These are phyloP conservation scores for Heliconius charithonia DNA, from an alignment of 2,888 invertebrate species.

Conservation along the genomic window DNA sequence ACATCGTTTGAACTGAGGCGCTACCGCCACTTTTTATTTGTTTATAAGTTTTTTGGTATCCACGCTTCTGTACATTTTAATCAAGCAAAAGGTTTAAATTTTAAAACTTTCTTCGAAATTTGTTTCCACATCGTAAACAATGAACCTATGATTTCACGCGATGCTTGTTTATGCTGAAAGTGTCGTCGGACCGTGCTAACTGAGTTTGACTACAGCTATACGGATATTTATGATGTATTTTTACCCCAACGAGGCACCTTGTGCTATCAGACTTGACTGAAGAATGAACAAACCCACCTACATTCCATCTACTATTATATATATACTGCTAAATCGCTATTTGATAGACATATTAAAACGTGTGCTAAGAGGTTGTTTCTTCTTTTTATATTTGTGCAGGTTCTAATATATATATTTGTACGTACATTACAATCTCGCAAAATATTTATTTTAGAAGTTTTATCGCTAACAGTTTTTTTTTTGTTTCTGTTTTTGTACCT, in stretches of 20 bases:
- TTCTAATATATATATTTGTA: too few species aligned
- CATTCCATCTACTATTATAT: too few species aligned
- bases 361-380: too few species aligned
- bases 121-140: slow-evolving; percentile 71
- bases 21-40: slow-evolving; percentile 70
- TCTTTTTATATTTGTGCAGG: too few species aligned
- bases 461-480: not conserved
- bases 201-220: slow-evolving; percentile 11
- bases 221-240: not conserved
- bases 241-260: too few species aligned
- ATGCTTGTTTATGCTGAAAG: slow-evolving; percentile 45
- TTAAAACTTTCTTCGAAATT: slow-evolving; percentile 72
- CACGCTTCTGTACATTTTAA: slow-evolving; percentile 81
- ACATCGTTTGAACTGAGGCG: slow-evolving; percentile 70
- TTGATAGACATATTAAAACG: too few species aligned
- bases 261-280: too few species aligned
- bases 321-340: too few species aligned
- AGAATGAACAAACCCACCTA: too few species aligned
- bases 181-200: slow-evolving; percentile 30
- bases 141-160: slow-evolving; percentile 65
- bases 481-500: not conserved
- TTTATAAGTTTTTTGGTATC: slow-evolving; percentile 70
- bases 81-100: slow-evolving; percentile 66
- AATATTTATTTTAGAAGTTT: too few species aligned
- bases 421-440: too few species aligned